These are phyloP conservation scores for Gallinago solitaria DNA, from an alignment of 2,797 vertebrate species.

Conservation along the genomic window DNA sequence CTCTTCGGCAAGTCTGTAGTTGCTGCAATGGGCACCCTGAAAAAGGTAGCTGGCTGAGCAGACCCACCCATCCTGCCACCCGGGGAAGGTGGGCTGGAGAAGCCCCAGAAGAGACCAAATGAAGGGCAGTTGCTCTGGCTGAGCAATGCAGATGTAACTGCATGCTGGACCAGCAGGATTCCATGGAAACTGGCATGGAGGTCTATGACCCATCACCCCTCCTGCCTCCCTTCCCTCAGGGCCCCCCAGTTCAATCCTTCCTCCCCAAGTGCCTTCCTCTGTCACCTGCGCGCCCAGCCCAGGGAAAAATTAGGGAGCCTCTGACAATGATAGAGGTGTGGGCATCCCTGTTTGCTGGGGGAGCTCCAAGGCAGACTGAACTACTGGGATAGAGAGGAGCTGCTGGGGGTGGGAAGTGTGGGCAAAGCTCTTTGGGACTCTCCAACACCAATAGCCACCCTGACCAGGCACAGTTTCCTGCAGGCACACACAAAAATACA, in stretches of 20 bases:
- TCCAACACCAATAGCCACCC: background rate
- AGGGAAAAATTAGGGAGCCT: background rate
- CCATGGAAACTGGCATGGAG: background rate
- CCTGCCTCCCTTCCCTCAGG: background rate
- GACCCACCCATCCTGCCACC: background rate
- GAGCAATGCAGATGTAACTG: background rate
- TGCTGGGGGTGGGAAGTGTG: rapidly evolving
- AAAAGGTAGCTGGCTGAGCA: background rate
- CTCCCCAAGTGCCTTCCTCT: background rate
- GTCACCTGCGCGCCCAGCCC: background rate
- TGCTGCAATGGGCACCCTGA: background rate
- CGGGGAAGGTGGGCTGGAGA: background rate
- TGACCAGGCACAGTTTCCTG: background rate
- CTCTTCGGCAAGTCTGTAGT: background rate
- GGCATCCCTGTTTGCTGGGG: background rate
- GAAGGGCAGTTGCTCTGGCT: background rate
- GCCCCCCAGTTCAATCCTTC: background rate
- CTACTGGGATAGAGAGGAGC: background rate
- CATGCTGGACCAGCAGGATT: background rate
- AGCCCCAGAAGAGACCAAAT: background rate
- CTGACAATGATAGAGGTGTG: background rate
- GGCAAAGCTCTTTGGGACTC: background rate
- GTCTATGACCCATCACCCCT: rapidly evolving
- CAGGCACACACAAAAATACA: rapidly evolving
- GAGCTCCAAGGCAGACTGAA: rapidly evolving